Evolutionary conservation across 2,113 vertebrate genomes (phyloP).

Genomic region (Oenanthe oenanthe): DNA sequence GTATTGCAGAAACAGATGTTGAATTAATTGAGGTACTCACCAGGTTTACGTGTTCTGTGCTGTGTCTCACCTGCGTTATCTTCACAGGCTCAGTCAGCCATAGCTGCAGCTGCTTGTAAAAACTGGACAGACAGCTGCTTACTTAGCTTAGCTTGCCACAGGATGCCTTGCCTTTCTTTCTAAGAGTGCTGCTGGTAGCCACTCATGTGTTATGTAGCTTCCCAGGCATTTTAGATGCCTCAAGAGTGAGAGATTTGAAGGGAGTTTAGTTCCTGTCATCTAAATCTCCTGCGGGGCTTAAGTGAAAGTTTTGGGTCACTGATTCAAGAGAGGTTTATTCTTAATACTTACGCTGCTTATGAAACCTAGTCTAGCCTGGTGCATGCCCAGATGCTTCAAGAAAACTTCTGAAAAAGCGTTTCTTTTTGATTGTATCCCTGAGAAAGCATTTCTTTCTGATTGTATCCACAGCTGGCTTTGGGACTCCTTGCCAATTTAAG

Average conservation of each 20-base stretch:
- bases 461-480: neutral
- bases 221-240: neutral
- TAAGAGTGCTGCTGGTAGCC: neutral
- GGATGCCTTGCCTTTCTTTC: neutral
- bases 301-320: neutral
- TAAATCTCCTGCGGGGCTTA: neutral
- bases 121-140: neutral
- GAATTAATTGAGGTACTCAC: neutral
- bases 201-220: neutral
- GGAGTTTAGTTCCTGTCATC: neutral
- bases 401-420: neutral
- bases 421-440: neutral
- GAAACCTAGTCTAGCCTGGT: neutral
- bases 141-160: neutral
- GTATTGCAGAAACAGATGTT: neutral
- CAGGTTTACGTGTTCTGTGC: accelerated
- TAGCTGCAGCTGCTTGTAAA: neutral
- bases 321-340: neutral
- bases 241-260: neutral
- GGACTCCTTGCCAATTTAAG: neutral
- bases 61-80: neutral
- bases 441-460: accelerated
- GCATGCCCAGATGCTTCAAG: neutral
- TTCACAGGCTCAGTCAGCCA: neutral
- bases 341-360: neutral